Base-by-base conservation (phyloP, 2,113 vertebrate genomes). In the Forbesichthys papilliferus region DNA sequence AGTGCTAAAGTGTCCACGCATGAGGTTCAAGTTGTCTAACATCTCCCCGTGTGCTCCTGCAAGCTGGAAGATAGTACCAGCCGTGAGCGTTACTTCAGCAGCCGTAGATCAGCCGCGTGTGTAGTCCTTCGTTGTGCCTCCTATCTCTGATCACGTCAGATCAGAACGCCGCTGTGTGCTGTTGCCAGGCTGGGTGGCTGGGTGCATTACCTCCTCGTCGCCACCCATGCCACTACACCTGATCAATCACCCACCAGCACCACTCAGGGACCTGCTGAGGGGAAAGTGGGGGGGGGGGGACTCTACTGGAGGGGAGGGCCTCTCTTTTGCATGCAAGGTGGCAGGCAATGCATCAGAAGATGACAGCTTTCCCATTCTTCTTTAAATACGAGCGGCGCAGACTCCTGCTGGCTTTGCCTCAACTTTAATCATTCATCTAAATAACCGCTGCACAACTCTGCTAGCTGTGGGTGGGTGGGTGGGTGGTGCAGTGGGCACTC, bases 341-440 rank as follows among this genome's bases (percentile, higher is more conserved):
- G 88, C 85, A 78, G 84, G 92, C 85, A 88, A 94, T 93, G 90
- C 91, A 92, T 93, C 92, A 94, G 88, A 91, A 89, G 81, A 92
- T 92, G 92, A 92, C 93, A 92, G 89, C 81, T 79, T 80, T 72
- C 74, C 86, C 86, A 88, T 93, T 91, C 90, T 88, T 86, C 83
- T 83, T 88, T 90, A 92, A 92, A 91, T 86, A 92, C 90, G 88
- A 91, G 86, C 78, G 64, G 83, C 74, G 88, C 27, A 82, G 90
- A 86, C 83, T 89, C 86, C 83, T 72, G 84, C 85, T 85, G 84
- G 90, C 84, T 81, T 87, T 68, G 88, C 81, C 84, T 87, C 86
- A 91, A 92, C 89, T 93, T 93, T 92, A 93, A 93, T 94, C 92
- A 92, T 93, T 91, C 89, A 90, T 91, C 92, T 92, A 91, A 92